Conservation (phyloP, 2,113 vertebrate genomes). For the Clinocottus analis region DNA sequence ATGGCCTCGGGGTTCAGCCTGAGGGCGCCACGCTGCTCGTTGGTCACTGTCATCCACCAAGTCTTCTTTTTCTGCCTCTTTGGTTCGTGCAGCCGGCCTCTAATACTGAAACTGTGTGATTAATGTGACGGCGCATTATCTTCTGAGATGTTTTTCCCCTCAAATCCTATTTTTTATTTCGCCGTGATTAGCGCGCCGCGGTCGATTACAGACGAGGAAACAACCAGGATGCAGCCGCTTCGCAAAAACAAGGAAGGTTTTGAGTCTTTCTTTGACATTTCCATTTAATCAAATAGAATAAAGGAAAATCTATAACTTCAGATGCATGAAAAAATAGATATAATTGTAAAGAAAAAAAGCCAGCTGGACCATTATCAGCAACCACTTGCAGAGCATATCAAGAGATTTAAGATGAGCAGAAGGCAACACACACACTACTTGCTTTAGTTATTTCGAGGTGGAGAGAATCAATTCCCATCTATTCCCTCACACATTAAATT, state of each 20-base stretch:
- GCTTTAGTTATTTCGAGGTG: not conserved
- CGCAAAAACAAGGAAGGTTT: not conserved
- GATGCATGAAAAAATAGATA: not conserved
- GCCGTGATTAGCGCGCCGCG: slow-evolving; percentile 20
- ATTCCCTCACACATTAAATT: not conserved
- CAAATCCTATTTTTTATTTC: slow-evolving; percentile 26
- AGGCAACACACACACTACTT: not conserved
- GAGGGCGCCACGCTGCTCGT: slow-evolving; percentile 50
- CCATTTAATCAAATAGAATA: slow-evolving; percentile 15
- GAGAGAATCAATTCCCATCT: not conserved
- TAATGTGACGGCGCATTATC: slow-evolving; percentile 38
- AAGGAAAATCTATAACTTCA: too few species aligned
- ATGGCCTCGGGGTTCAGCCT: slow-evolving; percentile 62
- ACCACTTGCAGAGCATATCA: not conserved
- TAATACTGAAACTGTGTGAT: slow-evolving; percentile 46
- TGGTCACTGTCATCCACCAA: slow-evolving; percentile 71
- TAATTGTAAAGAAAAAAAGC: not conserved
- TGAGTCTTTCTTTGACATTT: not conserved
- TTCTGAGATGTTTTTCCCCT: slow-evolving; percentile 19
- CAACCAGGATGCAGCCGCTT: not conserved
- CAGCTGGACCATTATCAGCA: not conserved
- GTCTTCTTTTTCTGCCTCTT: slow-evolving; percentile 62
- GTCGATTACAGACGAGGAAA: not conserved
- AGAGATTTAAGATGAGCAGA: not conserved
- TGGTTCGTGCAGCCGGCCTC: slow-evolving; percentile 47